Conservation (phyloP, 1,140 invertebrate genomes). For the Onthophagus taurus region DNA sequence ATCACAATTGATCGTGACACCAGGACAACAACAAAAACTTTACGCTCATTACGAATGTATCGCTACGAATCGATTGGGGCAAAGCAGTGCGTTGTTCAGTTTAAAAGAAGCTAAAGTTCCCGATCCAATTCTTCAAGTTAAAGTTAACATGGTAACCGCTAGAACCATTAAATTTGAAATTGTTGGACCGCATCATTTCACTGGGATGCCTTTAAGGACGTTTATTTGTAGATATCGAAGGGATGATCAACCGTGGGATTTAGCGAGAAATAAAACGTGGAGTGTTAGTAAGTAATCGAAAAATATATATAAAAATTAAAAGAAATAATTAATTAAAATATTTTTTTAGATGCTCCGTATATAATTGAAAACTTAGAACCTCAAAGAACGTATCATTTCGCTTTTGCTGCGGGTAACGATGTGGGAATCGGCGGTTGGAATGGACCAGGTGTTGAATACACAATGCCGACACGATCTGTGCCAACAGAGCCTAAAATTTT, state of each 20-base stretch:
- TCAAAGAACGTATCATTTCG: constrained; percentile 70
- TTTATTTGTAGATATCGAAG: constrained; percentile 50
- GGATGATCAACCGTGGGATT: constrained; percentile 49
- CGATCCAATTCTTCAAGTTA: constrained; percentile 45
- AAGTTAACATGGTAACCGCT: constrained; percentile 59
- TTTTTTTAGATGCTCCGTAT: constrained; percentile 50
- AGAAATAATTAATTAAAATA: neutral
- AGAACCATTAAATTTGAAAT: constrained; percentile 76
- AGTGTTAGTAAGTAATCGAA: constrained; percentile 46
- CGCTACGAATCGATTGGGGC: constrained; percentile 68
- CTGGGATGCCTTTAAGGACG: constrained; percentile 62
- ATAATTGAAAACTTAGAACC: constrained; percentile 73
- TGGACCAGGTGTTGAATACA: constrained; percentile 18
- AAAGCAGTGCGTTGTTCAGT: constrained; percentile 52
- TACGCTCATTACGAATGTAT: constrained; percentile 62
- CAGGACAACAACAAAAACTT: constrained; percentile 46
- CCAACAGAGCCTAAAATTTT: constrained; percentile 50
- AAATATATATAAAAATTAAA: too few species aligned
- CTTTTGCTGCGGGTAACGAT: constrained; percentile 74
- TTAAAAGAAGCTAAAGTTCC: constrained; percentile 62
- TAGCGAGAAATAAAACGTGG: constrained; percentile 64
- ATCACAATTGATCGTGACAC: constrained; percentile 59
- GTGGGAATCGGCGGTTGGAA: constrained; percentile 63
- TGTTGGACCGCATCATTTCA: constrained; percentile 56
- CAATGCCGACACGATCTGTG: constrained; percentile 45